A percentile compares a stretch with the other conserved stretches of the same genome.
Evolutionary conservation across 1,140 invertebrate species (phyloP).

Genomic region (Magallana gigas): DNA sequence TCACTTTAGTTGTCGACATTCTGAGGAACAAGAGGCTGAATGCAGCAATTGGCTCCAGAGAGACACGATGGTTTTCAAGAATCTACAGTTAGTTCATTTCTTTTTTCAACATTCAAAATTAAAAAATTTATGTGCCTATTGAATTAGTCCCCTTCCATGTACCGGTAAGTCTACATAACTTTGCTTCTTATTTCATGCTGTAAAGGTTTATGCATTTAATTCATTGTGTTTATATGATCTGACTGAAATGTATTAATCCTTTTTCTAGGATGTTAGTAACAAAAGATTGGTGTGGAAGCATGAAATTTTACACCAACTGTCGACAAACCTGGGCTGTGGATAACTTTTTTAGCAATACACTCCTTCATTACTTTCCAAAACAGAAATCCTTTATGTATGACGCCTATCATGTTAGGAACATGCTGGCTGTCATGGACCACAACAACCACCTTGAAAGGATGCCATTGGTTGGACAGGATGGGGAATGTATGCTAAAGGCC

Average conservation of each 20-base stretch:
- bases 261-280: no score
- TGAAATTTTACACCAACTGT: no score
- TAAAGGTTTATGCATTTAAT: background rate
- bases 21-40: no score
- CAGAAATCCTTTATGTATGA: no score
- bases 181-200: background rate
- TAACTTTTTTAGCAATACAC: no score
- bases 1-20: no score
- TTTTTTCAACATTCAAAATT: background rate
- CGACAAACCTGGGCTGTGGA: no score
- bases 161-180: background rate
- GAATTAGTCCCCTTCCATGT: background rate
- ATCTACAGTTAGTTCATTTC: background rate
- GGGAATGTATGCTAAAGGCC: background rate
- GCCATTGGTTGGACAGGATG: background rate
- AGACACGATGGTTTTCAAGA: background rate
- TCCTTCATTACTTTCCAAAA: no score
- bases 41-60: background rate
- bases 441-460: background rate
- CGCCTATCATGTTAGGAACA: background rate
- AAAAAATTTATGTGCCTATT: background rate
- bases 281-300: no score
- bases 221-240: background rate
- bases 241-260: no score
- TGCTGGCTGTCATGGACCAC: slow-evolving; percentile 20